Base-by-base conservation (phyloP, 2,797 vertebrate species). In the Gobionotothen gibberifrons region DNA sequence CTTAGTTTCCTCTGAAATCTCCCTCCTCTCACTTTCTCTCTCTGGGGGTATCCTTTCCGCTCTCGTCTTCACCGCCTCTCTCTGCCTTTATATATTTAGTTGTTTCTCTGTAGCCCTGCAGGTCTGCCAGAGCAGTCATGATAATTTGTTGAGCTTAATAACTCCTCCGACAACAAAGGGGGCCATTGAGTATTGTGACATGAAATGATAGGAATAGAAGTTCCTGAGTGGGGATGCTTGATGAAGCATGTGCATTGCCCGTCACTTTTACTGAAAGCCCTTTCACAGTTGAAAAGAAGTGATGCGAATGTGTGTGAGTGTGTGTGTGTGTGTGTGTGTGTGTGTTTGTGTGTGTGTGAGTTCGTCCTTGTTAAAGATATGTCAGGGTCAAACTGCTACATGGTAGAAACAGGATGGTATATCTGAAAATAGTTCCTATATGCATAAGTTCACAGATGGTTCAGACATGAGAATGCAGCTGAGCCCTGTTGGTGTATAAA, bases 171-270 rank as follows among this genome's bases (percentile, higher is more conserved):
- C 72, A 70, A 93, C 89, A 93, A 92, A 93, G 90, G 76, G 49
- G 46, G 43, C 56, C 82, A 80, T 90, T 94, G 90, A 93, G 81
- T 77, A 83, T 81, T 89, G 89, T 87, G 86, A 88, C 87, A 87
- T 81, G 77, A 90, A 90, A 81, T 89, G 73, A 91, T 88, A 72
- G 85, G 74, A 89, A 86, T 80, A 80, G 78, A 83, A 79, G 78
- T 75, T 89, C 79, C 78, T 81, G 70, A 78, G 74, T 76, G 74
- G 72, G 61, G 84, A 84, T 83, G 87, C 81, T 81, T 90, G 87
- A 72, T 90, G 64, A 85, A 85, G 78, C 85, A 73, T 90, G 82
- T 58, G 79, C 64, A 75, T 67, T 48, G 59, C 69, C 72, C 76
- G 47, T 85, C 78, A 80, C 82, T 90, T 72, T 74, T 13, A 77